These are phyloP conservation scores for Nycticebus coucang DNA, from an alignment of 2,113 vertebrate species.

Conservation along the genomic window DNA sequence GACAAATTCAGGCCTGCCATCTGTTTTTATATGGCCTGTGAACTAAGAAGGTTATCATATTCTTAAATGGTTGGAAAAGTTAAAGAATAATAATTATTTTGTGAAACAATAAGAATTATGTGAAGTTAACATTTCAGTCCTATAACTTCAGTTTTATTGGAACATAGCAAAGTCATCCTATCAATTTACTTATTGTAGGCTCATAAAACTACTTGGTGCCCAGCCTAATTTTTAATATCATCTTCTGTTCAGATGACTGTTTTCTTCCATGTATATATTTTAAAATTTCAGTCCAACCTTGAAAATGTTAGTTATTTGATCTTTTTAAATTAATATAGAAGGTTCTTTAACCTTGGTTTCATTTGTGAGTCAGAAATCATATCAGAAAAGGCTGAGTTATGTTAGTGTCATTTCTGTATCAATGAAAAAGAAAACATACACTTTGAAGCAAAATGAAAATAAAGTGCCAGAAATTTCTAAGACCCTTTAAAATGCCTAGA, in stretches of 20 bases:
- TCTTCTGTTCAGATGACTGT: neutral
- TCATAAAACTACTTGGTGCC: neutral
- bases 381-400: neutral
- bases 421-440: neutral
- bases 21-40: neutral
- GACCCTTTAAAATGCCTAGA: slow-evolving; percentile 13
- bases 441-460: slow-evolving; percentile 28
- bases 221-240: neutral
- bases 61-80: slow-evolving; percentile 23
- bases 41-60: neutral
- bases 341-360: neutral
- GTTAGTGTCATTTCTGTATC: neutral
- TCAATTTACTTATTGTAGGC: neutral
- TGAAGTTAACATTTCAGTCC: slow-evolving; percentile 40
- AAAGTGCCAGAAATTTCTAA: slow-evolving; percentile 10
- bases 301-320: neutral
- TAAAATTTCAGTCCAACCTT: neutral
- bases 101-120: slow-evolving; percentile 17
- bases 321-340: neutral
- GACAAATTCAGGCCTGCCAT: neutral
- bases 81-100: slow-evolving; percentile 48
- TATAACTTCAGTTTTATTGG: neutral
- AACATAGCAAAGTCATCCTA: neutral
- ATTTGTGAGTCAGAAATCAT: neutral
- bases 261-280: neutral